A percentile compares a stretch with the other conserved stretches of the same genome.
Conservation (phyloP, 1,140 invertebrate genomes). For the Muscidifurax raptorellus region DNA sequence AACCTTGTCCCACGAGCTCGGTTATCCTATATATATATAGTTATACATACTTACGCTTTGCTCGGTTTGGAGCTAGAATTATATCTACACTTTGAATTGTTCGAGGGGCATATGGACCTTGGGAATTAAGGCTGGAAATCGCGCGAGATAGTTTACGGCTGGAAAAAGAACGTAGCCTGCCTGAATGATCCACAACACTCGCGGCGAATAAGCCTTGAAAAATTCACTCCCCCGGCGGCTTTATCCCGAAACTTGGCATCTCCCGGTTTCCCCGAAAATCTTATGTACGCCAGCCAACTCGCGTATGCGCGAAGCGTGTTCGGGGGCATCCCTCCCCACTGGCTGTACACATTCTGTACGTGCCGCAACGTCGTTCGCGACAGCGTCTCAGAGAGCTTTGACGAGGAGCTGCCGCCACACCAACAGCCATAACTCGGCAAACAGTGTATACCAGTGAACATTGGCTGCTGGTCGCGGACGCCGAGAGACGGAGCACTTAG, state of each 20-base stretch:
- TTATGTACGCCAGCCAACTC: not conserved
- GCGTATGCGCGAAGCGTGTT: not conserved
- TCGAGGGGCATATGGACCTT: not conserved
- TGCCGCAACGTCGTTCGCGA: not conserved
- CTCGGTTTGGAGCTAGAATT: too few relatives aligned
- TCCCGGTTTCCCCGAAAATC: not conserved
- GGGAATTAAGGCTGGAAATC: not conserved
- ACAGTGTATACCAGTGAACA: conserved; percentile 10
- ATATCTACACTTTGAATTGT: not conserved
- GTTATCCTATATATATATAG: too few relatives aligned
- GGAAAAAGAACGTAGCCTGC: too few relatives aligned
- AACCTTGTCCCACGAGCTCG: not conserved
- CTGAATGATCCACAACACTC: too few relatives aligned
- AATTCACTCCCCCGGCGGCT: not conserved
- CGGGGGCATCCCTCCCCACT: too few relatives aligned
- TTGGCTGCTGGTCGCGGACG: not conserved
- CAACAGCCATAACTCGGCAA: not conserved
- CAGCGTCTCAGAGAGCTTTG: not conserved
- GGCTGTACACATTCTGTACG: not conserved
- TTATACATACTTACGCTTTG: too few relatives aligned
- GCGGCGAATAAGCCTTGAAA: too few relatives aligned
- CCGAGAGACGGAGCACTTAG: not conserved
- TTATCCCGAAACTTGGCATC: too few relatives aligned
- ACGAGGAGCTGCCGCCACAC: not conserved
- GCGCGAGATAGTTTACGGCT: too few relatives aligned